Percentiles rank a stretch among this genome's conserved stretches.
phyloP scores from a whole-genome alignment of 2,113 vertebrate genomes.

The Lichenostomus cassidix region DNA sequence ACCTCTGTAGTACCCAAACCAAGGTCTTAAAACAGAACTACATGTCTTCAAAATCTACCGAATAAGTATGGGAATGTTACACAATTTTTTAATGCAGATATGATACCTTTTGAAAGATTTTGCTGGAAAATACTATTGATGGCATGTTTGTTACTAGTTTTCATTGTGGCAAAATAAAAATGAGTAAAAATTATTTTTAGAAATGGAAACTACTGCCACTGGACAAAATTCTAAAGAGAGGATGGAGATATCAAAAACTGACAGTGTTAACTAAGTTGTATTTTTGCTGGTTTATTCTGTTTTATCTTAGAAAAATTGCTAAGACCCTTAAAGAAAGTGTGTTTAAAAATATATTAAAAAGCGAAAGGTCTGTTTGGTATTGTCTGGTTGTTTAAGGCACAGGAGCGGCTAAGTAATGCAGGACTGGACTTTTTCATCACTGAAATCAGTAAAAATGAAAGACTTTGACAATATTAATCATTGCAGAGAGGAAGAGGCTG shows the following conservation, averaged over 20 bases:
- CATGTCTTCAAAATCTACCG: not conserved
- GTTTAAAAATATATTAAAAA: not conserved
- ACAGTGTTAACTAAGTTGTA: not conserved
- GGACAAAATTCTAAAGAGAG: not conserved
- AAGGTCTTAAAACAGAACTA: not conserved
- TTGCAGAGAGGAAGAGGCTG: not conserved
- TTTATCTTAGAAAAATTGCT: not conserved
- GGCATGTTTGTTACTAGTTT: not conserved
- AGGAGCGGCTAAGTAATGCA: not conserved
- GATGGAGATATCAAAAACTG: not conserved
- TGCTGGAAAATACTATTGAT: not conserved
- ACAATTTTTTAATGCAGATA: not conserved
- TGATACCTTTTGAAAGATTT: not conserved
- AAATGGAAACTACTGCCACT: not conserved
- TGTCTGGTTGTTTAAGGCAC: not conserved
- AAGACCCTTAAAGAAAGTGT: not conserved
- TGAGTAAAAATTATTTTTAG: not conserved
- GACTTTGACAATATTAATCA: not conserved
- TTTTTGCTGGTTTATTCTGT: not conserved
- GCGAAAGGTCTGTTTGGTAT: not conserved
- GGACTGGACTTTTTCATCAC: not conserved
- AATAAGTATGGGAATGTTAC: not conserved
- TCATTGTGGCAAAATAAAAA: not conserved
- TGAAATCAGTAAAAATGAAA: not conserved
- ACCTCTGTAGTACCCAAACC: not conserved